phyloP scores from a whole-genome alignment of 2,888 invertebrate species.

The Archips xylosteana region DNA sequence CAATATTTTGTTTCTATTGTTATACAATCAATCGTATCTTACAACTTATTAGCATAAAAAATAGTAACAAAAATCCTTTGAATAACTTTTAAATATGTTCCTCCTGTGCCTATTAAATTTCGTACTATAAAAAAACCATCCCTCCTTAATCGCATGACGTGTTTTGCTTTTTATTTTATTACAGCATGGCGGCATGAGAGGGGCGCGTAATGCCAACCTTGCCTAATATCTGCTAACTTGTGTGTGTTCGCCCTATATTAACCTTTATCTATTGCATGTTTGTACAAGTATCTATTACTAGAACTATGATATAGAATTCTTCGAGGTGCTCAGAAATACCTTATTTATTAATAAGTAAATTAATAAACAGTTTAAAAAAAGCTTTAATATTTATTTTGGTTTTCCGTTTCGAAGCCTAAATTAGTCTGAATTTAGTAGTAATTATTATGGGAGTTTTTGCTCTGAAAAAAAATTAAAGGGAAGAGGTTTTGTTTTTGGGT shows the following conservation, averaged over 20 bases:
- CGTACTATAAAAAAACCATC: background rate
- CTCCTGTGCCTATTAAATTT: background rate
- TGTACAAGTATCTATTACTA: conserved; percentile 46
- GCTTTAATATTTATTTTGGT: conserved; percentile 19
- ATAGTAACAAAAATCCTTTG: background rate
- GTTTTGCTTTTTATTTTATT: conserved; percentile 66
- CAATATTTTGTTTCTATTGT: background rate
- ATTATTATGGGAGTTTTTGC: background rate
- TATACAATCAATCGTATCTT: too few relatives aligned
- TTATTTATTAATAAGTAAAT: conserved; percentile 12
- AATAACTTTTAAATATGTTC: background rate
- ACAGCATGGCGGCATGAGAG: conserved; percentile 81
- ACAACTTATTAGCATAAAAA: background rate
- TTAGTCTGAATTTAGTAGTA: too few relatives aligned
- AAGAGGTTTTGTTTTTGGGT: background rate
- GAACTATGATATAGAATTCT: background rate
- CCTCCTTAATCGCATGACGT: conserved; percentile 45
- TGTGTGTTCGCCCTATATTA: conserved; percentile 63
- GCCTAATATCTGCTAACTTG: conserved; percentile 58
- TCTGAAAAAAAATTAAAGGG: background rate
- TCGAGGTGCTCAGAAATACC: conserved; percentile 23
- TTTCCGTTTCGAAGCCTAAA: background rate
- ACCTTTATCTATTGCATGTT: conserved; percentile 51
- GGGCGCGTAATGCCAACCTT: conserved; percentile 68
- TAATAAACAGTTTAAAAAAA: background rate